phyloP scores from a whole-genome alignment of 2,888 invertebrate species.

The Hydriomena furcata region DNA sequence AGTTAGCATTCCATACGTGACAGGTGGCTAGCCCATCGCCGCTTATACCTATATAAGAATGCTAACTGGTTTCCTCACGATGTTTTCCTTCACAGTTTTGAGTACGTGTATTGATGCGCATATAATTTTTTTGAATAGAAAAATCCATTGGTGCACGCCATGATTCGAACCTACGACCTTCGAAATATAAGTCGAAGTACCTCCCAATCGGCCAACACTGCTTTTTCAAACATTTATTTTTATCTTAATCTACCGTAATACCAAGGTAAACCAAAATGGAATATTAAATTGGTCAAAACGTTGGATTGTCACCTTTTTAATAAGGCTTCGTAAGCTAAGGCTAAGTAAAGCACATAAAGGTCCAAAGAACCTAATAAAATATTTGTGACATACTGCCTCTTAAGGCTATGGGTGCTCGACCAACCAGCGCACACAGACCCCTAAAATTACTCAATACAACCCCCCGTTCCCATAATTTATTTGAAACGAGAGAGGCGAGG shows the following conservation, averaged over 20 bases:
- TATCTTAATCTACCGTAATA: not conserved
- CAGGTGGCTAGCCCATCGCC: too few relatives aligned
- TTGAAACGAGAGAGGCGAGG: not conserved
- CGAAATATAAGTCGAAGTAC: too few relatives aligned
- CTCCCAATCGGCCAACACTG: too few relatives aligned
- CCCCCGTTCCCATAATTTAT: not conserved
- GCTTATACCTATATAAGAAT: too few relatives aligned
- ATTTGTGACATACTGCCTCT: constrained; percentile 49
- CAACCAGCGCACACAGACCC: constrained; percentile 35
- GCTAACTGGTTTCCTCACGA: too few relatives aligned
- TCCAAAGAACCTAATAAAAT: constrained; percentile 47
- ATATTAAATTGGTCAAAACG: constrained; percentile 20
- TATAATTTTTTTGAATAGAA: too few relatives aligned
- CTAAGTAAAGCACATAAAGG: constrained; percentile 44
- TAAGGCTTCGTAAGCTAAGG: constrained; percentile 38
- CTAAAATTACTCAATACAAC: not conserved
- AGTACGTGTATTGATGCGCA: too few relatives aligned
- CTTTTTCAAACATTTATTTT: not conserved
- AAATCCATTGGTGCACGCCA: too few relatives aligned
- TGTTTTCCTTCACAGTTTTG: too few relatives aligned
- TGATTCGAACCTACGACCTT: too few relatives aligned
- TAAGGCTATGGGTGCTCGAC: constrained; percentile 38
- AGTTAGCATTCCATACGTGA: too few relatives aligned
- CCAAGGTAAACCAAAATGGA: constrained; percentile 6
- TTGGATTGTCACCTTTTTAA: constrained; percentile 45